These are phyloP conservation scores for Drosophila gaucha DNA, from an alignment of 2,888 invertebrate genomes.

Conservation along the genomic window DNA sequence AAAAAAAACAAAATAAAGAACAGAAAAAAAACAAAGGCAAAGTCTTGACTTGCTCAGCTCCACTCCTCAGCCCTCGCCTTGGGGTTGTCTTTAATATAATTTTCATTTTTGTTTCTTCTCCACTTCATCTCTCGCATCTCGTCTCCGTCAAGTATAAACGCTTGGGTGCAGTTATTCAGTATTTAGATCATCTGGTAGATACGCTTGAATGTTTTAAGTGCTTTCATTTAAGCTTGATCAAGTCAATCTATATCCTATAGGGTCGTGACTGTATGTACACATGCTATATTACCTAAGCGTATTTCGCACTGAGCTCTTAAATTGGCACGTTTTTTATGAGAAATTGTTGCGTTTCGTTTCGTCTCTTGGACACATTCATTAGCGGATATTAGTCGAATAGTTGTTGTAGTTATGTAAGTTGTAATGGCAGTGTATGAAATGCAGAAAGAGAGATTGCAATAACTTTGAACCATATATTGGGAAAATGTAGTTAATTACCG, in stretches of 20 bases:
- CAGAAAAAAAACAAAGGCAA: slow-evolving; percentile 35
- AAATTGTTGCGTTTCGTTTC: background rate
- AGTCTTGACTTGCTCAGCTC: slow-evolving; percentile 23
- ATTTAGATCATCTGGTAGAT: slow-evolving; percentile 53
- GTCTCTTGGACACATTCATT: slow-evolving; percentile 35
- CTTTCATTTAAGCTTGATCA: slow-evolving; percentile 15
- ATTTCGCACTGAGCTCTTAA: slow-evolving; percentile 41
- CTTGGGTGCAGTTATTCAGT: slow-evolving; percentile 37
- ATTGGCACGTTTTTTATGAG: slow-evolving; percentile 55
- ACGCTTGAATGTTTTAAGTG: slow-evolving; percentile 35
- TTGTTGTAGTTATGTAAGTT: slow-evolving; percentile 39
- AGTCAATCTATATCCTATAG: background rate
- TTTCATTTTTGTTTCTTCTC: slow-evolving; percentile 30
- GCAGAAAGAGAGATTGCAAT: background rate
- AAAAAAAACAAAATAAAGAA: slow-evolving; percentile 1
- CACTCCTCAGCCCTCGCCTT: slow-evolving; percentile 12
- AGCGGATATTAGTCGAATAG: slow-evolving; percentile 36
- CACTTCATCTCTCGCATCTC: slow-evolving; percentile 13
- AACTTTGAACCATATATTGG: background rate
- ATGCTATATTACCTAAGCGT: slow-evolving; percentile 40
- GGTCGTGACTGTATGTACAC: slow-evolving; percentile 10
- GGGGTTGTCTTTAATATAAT: slow-evolving; percentile 38
- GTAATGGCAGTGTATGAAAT: slow-evolving; percentile 1
- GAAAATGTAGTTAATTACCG: background rate
- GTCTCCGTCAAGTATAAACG: slow-evolving; percentile 42